Evolutionary conservation across 2,888 invertebrate genomes (phyloP).

Genomic region (Tridacna crocea): DNA sequence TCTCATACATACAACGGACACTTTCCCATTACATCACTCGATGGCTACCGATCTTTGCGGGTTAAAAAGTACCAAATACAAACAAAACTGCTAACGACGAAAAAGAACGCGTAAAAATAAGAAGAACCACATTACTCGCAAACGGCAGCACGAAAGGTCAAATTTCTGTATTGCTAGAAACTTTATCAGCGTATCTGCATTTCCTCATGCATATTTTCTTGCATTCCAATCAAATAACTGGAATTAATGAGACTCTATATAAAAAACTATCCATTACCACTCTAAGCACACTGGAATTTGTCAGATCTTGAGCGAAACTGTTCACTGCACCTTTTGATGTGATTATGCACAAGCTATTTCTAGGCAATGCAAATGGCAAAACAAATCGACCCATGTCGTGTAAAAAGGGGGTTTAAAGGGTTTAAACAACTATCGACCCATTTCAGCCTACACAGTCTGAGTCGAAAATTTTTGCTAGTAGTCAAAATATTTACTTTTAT

Average conservation of each 20-base stretch:
- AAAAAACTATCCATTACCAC: conserved; percentile 2
- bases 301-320: conserved; percentile 1
- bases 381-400: too few species aligned
- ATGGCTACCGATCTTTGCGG: too few species aligned
- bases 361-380: not conserved
- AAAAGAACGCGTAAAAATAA: too few species aligned
- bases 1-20: too few species aligned
- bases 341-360: conserved; percentile 6
- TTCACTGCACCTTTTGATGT: not conserved
- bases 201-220: not conserved
- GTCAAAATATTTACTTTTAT: too few species aligned
- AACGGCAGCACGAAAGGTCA: not conserved
- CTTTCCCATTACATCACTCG: too few species aligned
- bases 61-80: too few species aligned
- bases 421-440: too few species aligned
- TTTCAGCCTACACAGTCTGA: too few species aligned
- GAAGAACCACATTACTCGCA: not conserved
- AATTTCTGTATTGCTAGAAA: not conserved
- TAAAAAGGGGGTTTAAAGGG: too few species aligned
- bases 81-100: too few species aligned
- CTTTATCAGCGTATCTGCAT: conserved; percentile 4
- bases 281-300: not conserved
- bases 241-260: conserved; percentile 3
- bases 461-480: too few species aligned
- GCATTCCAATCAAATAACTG: conserved; percentile 20